These are phyloP conservation scores for Plebejus melissa DNA, from an alignment of 2,888 invertebrate genomes.

Conservation along the genomic window DNA sequence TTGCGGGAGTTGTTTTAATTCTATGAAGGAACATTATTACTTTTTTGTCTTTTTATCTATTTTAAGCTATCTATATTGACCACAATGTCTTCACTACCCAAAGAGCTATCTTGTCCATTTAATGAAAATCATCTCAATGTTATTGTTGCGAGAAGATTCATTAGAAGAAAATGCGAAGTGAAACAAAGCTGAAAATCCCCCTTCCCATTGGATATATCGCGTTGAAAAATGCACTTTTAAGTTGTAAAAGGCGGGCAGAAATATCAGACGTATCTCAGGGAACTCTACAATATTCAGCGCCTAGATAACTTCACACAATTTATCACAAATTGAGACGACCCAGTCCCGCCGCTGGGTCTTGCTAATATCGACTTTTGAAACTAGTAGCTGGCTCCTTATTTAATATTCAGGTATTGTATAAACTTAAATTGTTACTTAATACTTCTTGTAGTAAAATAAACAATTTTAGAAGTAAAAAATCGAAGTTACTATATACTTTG, in stretches of 20 bases:
- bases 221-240: conserved; percentile 18
- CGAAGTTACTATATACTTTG: background rate
- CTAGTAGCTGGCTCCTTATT: background rate
- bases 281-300: conserved; percentile 20
- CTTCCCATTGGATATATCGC: conserved; percentile 12
- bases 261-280: conserved; percentile 7
- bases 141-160: background rate
- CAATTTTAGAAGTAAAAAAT: background rate
- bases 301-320: conserved; percentile 22
- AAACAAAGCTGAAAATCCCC: background rate
- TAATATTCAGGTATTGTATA: background rate
- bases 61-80: background rate
- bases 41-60: background rate
- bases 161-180: background rate
- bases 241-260: conserved; percentile 5
- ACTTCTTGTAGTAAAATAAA: background rate
- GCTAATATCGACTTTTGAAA: conserved; percentile 17
- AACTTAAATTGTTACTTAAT: background rate
- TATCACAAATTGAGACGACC: conserved; percentile 21
- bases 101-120: background rate
- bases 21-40: background rate
- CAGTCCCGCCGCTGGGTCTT: background rate
- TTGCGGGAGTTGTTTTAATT: too few relatives aligned
- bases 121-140: background rate
- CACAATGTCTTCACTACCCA: background rate